Base-by-base conservation (phyloP, 2,113 vertebrate genomes). In the Oostethus manadensis region DNA sequence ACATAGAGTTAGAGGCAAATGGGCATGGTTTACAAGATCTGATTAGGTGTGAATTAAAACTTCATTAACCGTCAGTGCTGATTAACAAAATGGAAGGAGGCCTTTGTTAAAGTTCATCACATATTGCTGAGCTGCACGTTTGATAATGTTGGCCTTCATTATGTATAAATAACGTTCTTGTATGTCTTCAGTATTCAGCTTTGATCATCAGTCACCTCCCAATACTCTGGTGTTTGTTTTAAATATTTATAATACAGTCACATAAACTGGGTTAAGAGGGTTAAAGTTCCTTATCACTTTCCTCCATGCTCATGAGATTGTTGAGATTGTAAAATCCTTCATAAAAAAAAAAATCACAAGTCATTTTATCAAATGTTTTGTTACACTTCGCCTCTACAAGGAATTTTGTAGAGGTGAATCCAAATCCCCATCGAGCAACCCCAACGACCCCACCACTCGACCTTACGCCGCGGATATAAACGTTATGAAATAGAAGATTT, bases 11-110 rank as follows among this genome's bases (percentile, higher is more conserved):
- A 55, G 73, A 77, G 77, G 84, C 74, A 61, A 88, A 82, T 87
- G 82, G 81, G 85, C 88, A 86, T 88, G 87, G 76, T 69, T 89
- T 84, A 90, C 85, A 80, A 77, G 82, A 90, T 86, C 75, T 88
- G 89, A 91, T 90, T 86, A 88, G 88, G 84, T 88, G 85, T 85
- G 87, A 90, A 91, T 90, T 86, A 91, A 90, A 91, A 84, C 88
- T 89, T 86, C 83, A 88, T 87, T 88, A 82, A 86, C 38, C 78
- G 87, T 89, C 87, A 82, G 66, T 67, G 71, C 59, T 44, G 46
- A 87, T 91, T 88, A 87, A 68, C 56, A 62, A 56, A 69, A 48
- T n/a, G 43, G 40, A 48, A 49, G 53, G 73, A 59, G 8, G 60
- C 67, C 76, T 82, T 84, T 87, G 80, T 87, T 87, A 70, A 44